A percentile compares a stretch with the other conserved stretches of the same genome.
These are phyloP conservation scores for Amiota minor DNA, from an alignment of 2,888 invertebrate genomes.

Conservation along the genomic window DNA sequence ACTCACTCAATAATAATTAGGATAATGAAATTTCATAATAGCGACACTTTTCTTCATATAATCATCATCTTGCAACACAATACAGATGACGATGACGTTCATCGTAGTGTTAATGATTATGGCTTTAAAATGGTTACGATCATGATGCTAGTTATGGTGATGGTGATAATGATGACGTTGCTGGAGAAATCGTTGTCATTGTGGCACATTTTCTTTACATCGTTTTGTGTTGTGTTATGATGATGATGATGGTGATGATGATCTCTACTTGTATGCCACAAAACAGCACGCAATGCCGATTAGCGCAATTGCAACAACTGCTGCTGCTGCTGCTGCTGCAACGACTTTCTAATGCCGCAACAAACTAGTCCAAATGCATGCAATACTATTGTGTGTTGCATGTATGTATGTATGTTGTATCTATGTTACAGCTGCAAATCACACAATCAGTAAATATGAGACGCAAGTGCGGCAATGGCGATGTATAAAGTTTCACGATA, in stretches of 20 bases:
- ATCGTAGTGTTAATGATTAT: too few relatives aligned
- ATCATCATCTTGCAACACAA: neutral
- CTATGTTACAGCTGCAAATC: slow-evolving; percentile 11
- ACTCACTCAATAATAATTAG: slow-evolving; percentile 19
- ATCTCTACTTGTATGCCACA: slow-evolving; percentile 4
- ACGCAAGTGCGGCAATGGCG: neutral
- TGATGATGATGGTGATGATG: slow-evolving; percentile 24
- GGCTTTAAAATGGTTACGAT: neutral
- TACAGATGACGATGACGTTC: neutral
- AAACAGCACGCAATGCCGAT: slow-evolving; percentile 16
- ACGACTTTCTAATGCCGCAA: slow-evolving; percentile 29
- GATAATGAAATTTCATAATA: slow-evolving; percentile 26
- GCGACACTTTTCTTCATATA: neutral
- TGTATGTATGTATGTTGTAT: too few relatives aligned
- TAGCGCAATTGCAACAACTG: slow-evolving; percentile 19
- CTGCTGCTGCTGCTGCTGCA: slow-evolving; percentile 5
- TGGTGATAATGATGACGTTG: slow-evolving; percentile 13
- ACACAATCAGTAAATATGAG: neutral
- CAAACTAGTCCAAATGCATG: slow-evolving; percentile 30
- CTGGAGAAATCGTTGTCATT: slow-evolving; percentile 20
- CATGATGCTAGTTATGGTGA: neutral
- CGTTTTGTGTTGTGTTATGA: slow-evolving; percentile 33
- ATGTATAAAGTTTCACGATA: neutral
- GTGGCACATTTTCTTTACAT: slow-evolving; percentile 16
- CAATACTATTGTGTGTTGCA: neutral